These are phyloP conservation scores for Onychostoma macrolepis DNA, from an alignment of 2,113 vertebrate genomes.

Conservation along the genomic window DNA sequence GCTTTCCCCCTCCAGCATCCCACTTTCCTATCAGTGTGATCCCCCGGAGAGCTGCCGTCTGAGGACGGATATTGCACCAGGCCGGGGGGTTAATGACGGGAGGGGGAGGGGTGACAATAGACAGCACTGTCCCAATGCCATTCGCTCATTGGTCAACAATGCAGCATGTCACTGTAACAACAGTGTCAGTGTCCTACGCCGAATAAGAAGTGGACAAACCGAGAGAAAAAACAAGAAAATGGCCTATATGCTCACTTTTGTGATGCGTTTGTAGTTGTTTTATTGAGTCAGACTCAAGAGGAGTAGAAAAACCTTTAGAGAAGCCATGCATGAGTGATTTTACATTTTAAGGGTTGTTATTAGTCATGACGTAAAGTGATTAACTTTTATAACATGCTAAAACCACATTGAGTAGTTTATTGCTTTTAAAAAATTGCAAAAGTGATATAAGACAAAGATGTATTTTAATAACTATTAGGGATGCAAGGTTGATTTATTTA, in stretches of 20 bases:
- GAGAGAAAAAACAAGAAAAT: not conserved
- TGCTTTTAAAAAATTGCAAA: no score
- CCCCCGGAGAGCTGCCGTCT: conserved; percentile 12
- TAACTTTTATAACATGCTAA: no score
- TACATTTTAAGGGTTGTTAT: no score
- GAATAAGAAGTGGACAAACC: not conserved
- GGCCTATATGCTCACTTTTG: conserved; percentile 1
- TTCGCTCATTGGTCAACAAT: conserved; percentile 55
- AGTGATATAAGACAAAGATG: no score
- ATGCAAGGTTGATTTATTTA: no score
- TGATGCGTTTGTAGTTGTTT: conserved; percentile 36
- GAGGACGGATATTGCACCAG: conserved; percentile 21
- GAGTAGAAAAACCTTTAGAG: conserved; percentile 31
- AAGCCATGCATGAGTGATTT: no score
- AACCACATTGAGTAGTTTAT: no score
- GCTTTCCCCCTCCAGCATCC: not conserved
- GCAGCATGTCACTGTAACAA: conserved; percentile 39
- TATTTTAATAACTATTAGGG: no score
- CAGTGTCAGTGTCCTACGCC: conserved; percentile 30
- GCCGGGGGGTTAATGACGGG: conserved; percentile 18
- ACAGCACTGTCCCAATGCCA: conserved; percentile 49
- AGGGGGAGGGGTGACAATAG: conserved; percentile 46
- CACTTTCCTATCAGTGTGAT: conserved; percentile 33
- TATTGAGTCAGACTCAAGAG: conserved; percentile 47
- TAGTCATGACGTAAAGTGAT: no score